Base-by-base conservation (phyloP, 2,888 invertebrate genomes). In the Caradrina clavipalpis region DNA sequence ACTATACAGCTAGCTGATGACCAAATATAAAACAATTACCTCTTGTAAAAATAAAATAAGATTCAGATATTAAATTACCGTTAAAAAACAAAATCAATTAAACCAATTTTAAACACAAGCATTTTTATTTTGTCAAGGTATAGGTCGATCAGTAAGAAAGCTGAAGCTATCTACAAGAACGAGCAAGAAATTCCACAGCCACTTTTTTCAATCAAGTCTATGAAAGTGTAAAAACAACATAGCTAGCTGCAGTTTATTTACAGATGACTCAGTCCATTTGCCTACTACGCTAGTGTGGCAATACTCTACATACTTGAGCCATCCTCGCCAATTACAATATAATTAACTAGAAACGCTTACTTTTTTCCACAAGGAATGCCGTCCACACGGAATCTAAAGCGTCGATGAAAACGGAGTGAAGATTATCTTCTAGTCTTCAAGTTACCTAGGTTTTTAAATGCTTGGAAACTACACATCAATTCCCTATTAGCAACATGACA, bases 381-480 rank as follows among this genome's bases (percentile, higher is more conserved):
- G 82, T 76, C 62, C 69, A 73, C 66, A 75, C 64, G 80, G 81
- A 82, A 81, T 86, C 76, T 78, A 76, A 85, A 79, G 75, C 76
- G 73, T 81, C 81, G 76, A 81, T 80, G 84, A 76, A 84, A 82
- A 87, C 65, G 76, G 82, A 79, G 73, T 76, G 84, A 82, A 85
- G 80, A 86, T 85, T 84, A 87, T 82, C 77, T 50, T 26, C 51
- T 35, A 71, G 72, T 64, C 64, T 71, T 51, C 67, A 80, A 81
- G 81, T 74, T 82, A 80, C 81, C 73, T 79, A 82, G 80, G 83
- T 81, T 86, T 86, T 72, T 81, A 85, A 83, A 83, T 80, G 75
- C 81, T 62, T 80, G 77, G 87, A 87, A 87, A 82, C 80, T 81
- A 81, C 84, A 82, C 85, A 83, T 88, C 87, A 87, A 86, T 86